Conservation (phyloP, 1,140 invertebrate species). For the Aphaenogaster rudis region DNA sequence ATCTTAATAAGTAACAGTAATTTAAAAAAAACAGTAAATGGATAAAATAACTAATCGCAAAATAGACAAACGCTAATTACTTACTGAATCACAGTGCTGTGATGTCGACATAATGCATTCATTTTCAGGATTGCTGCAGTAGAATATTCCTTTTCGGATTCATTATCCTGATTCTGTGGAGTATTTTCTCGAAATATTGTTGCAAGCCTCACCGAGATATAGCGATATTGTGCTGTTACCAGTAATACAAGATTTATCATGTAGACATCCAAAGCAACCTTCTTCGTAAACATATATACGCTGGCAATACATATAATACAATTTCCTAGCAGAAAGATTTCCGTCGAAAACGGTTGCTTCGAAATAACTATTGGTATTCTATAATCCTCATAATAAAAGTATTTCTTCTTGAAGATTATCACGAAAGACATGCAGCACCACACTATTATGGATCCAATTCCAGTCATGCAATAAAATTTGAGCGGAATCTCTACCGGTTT, state of each 20-base stretch:
- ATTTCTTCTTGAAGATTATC: neutral
- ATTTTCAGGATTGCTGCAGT: neutral
- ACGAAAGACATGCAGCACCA: slow-evolving; percentile 28
- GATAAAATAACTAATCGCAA: neutral
- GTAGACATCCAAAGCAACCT: slow-evolving; percentile 33
- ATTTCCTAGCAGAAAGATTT: slow-evolving; percentile 35
- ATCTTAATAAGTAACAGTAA: neutral
- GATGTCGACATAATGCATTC: slow-evolving; percentile 20
- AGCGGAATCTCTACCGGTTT: slow-evolving; percentile 18
- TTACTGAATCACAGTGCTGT: slow-evolving; percentile 25
- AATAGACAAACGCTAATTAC: neutral
- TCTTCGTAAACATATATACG: slow-evolving; percentile 39
- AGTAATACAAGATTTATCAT: slow-evolving; percentile 34
- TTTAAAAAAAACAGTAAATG: neutral
- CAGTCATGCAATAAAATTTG: slow-evolving; percentile 20
- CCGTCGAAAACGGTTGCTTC: slow-evolving; percentile 14
- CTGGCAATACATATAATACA: slow-evolving; percentile 9
- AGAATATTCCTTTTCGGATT: neutral
- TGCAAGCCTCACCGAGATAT: slow-evolving; percentile 6
- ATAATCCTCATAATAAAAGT: slow-evolving; percentile 42
- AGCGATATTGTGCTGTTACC: slow-evolving; percentile 38
- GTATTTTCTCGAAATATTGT: slow-evolving; percentile 1
- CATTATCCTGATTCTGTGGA: neutral
- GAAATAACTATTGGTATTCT: slow-evolving; percentile 13
- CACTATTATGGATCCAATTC: neutral